Evolutionary conservation across 2,888 invertebrate genomes (phyloP), one percentile per base, ranked within the genome.

Genomic region (Chelonus formosanus): DNA sequence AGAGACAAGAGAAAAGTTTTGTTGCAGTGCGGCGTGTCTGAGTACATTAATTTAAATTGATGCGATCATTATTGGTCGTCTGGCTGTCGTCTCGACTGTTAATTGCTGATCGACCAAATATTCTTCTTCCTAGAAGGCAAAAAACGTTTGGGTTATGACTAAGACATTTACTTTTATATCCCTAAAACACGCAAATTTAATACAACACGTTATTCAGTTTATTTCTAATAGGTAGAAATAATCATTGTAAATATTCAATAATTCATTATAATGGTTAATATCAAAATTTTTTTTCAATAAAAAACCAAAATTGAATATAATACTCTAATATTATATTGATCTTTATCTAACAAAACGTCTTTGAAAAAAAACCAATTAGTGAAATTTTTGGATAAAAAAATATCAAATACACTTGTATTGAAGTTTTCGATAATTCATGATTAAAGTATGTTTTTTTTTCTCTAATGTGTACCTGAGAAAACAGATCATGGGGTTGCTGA

Each of bases 11-110:
- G 20, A 20, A 20, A 20, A 20, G 20, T 20, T 20, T 20, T 48
- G 48, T 10, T 10, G 48, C 31, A 56, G 53, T 6, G 55, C 57
- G 63, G 67, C 67, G 74, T 75, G 76, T 75, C 78, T 74, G 78
- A 74, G 76, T 78, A 78, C 78, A 75, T 76, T 79, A 82, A 81
- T 83, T 47, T 82, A 81, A 82, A 83, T 83, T 83, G 82, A 81
- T 83, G 80, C 70, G 65, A 60, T 59, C 80, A 80, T 81, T 80
- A 82, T 83, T 82, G 74, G 76, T 79, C 74, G 83, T 84, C 83
- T 83, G 83, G 80, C 80, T 74, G 73, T 72, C 77, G 82, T 83
- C 83, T 83, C 79, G 83, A 74, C 79, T 76, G 77, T 71, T 79
- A 77, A 83, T 82, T 80, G 74, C 63, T 71, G 74, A 75, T 75